Percentiles rank a stretch among this genome's conserved stretches.
phyloP scores from a whole-genome alignment of 1,140 invertebrate genomes.

The Diploscapter pachys region DNA sequence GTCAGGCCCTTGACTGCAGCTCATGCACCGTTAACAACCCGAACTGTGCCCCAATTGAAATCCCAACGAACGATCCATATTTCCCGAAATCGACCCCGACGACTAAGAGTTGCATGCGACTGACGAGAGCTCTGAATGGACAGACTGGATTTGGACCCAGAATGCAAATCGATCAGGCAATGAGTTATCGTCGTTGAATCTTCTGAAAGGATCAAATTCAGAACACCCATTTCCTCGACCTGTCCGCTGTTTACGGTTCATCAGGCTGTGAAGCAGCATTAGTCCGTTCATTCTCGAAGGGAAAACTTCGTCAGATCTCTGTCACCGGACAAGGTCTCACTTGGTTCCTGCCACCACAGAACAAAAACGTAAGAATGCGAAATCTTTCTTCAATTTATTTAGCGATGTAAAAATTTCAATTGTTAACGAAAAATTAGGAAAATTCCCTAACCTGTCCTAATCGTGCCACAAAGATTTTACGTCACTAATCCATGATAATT shows the following conservation, averaged over 20 bases:
- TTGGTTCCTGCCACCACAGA: constrained; percentile 27
- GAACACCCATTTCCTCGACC: constrained; percentile 32
- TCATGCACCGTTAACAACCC: constrained; percentile 13
- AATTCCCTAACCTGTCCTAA: not conserved
- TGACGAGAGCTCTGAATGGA: constrained; percentile 29
- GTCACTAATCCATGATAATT: not conserved
- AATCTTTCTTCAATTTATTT: not conserved
- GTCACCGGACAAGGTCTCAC: constrained; percentile 6
- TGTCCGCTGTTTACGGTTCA: constrained; percentile 29
- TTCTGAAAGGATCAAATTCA: not conserved
- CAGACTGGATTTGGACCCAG: constrained; percentile 28
- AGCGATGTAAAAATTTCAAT: not conserved
- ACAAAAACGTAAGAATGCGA: constrained; percentile 18
- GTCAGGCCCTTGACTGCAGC: constrained; percentile 25
- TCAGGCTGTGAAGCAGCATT: constrained; percentile 16
- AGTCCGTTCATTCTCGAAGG: constrained; percentile 11
- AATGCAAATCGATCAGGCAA: constrained; percentile 23
- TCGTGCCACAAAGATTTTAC: not conserved
- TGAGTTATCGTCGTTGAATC: too few relatives aligned
- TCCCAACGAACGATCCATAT: constrained; percentile 19
- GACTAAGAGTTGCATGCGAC: constrained; percentile 24
- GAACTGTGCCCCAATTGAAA: constrained; percentile 32
- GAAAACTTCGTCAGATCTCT: not conserved
- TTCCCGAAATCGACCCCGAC: constrained; percentile 1
- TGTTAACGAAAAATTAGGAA: not conserved